Conservation (phyloP, 1,140 invertebrate species). For the Trachymyrmex septentrionalis region DNA sequence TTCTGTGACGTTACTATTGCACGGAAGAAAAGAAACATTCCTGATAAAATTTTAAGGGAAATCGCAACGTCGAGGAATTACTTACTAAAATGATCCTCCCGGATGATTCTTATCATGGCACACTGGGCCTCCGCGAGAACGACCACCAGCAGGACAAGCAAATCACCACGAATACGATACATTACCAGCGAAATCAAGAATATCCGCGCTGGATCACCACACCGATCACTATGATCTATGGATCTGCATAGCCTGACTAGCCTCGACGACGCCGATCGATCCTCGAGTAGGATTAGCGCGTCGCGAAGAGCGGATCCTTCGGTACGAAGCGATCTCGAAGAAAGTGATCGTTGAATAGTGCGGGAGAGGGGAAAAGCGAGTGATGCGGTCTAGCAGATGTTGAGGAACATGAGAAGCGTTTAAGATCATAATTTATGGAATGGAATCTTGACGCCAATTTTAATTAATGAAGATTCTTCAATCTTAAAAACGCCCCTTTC, state of each 20-base stretch:
- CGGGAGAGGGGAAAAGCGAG: slow-evolving; percentile 63
- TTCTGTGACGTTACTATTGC: neutral
- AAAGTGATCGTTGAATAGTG: slow-evolving; percentile 71
- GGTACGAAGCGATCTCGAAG: slow-evolving; percentile 66
- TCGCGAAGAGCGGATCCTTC: slow-evolving; percentile 56
- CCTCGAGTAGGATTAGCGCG: slow-evolving; percentile 64
- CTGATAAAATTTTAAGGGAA: neutral
- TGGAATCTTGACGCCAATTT: slow-evolving; percentile 43
- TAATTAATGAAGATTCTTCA: slow-evolving; percentile 41
- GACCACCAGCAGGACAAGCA: slow-evolving; percentile 75
- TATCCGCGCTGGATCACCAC: slow-evolving; percentile 5
- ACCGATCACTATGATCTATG: slow-evolving; percentile 51
- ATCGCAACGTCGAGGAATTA: neutral
- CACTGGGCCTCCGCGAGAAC: slow-evolving; percentile 70
- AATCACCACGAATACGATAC: slow-evolving; percentile 73
- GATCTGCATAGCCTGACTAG: slow-evolving; percentile 50
- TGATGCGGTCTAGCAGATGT: slow-evolving; percentile 53
- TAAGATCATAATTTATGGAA: slow-evolving; percentile 44
- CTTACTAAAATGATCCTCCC: slow-evolving; percentile 80
- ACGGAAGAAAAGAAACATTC: neutral
- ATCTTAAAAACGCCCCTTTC: slow-evolving; percentile 4
- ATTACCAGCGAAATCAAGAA: slow-evolving; percentile 62
- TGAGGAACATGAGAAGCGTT: slow-evolving; percentile 60
- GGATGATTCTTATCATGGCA: slow-evolving; percentile 74
- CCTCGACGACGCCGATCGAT: slow-evolving; percentile 47